These are phyloP conservation scores for Gambusia holbrooki DNA, from an alignment of 2,113 vertebrate species.

Conservation along the genomic window DNA sequence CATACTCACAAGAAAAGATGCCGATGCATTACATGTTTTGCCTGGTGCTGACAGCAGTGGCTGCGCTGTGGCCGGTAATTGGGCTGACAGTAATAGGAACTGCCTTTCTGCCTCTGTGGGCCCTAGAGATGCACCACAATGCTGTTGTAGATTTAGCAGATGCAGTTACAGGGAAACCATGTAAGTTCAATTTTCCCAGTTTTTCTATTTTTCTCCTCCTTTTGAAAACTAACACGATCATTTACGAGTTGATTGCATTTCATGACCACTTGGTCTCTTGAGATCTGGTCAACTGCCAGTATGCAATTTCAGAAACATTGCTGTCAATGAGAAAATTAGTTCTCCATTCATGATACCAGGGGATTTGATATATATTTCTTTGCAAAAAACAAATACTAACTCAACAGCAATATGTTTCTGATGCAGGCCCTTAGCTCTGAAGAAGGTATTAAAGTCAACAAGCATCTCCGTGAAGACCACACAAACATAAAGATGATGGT, in stretches of 20 bases:
- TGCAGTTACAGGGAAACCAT: conserved; percentile 63
- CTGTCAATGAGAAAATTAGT: conserved; percentile 68
- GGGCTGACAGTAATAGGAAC: conserved; percentile 75
- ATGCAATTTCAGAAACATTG: conserved; percentile 54
- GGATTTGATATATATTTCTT: conserved; percentile 26
- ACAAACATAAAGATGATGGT: conserved; percentile 34
- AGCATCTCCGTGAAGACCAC: conserved; percentile 56
- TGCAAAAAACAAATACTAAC: conserved; percentile 57
- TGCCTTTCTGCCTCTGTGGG: conserved; percentile 67
- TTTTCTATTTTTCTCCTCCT: conserved; percentile 32
- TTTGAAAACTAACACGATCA: conserved; percentile 66
- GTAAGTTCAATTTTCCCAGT: conserved; percentile 59
- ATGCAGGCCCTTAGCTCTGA: conserved; percentile 47
- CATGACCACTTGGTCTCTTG: conserved; percentile 50
- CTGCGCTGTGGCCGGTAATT: conserved; percentile 69
- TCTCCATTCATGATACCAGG: conserved; percentile 48
- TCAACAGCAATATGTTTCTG: conserved; percentile 49
- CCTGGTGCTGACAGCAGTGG: conserved; percentile 66
- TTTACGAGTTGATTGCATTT: conserved; percentile 62
- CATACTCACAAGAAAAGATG: conserved; percentile 50
- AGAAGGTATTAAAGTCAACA: conserved; percentile 61
- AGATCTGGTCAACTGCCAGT: conserved; percentile 54
- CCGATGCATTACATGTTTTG: conserved; percentile 51
- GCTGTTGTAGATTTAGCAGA: conserved; percentile 58
- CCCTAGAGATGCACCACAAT: conserved; percentile 56